These are phyloP conservation scores for Catharus bicknelli DNA, from an alignment of 2,113 vertebrate genomes.

Conservation along the genomic window DNA sequence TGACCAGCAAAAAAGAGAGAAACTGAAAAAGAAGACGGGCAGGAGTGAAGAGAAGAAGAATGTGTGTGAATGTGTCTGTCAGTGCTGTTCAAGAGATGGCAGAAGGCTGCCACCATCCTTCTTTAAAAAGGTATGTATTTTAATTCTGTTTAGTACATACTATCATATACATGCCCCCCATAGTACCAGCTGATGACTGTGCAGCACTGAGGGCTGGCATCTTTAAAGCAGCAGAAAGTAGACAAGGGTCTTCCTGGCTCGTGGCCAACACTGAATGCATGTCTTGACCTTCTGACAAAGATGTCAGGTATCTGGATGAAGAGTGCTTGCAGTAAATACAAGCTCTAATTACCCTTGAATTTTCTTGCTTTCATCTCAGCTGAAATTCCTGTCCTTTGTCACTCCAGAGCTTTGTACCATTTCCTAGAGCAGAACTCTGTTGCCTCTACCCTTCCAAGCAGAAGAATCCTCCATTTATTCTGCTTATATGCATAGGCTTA, in stretches of 20 bases:
- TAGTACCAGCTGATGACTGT: background rate
- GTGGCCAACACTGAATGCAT: background rate
- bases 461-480: background rate
- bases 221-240: background rate
- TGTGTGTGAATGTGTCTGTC: slow-evolving; percentile 63
- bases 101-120: slow-evolving; percentile 55
- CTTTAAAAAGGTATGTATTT: slow-evolving; percentile 75
- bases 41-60: slow-evolving; percentile 66
- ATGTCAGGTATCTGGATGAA: background rate
- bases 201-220: background rate
- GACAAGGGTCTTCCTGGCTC: background rate
- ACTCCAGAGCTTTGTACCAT: background rate
- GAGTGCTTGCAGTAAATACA: background rate
- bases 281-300: background rate
- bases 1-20: slow-evolving; percentile 85
- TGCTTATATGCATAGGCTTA: background rate
- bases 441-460: background rate
- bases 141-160: background rate
- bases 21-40: slow-evolving; percentile 74
- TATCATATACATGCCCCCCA: background rate
- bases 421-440: background rate
- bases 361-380: background rate
- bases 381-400: background rate
- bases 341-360: background rate
- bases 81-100: slow-evolving; percentile 63